These are phyloP conservation scores for Pseudorhiza aurosa DNA, from an alignment of 30 jellyfish, hydroid and myxozoan genomes.

Conservation along the genomic window DNA sequence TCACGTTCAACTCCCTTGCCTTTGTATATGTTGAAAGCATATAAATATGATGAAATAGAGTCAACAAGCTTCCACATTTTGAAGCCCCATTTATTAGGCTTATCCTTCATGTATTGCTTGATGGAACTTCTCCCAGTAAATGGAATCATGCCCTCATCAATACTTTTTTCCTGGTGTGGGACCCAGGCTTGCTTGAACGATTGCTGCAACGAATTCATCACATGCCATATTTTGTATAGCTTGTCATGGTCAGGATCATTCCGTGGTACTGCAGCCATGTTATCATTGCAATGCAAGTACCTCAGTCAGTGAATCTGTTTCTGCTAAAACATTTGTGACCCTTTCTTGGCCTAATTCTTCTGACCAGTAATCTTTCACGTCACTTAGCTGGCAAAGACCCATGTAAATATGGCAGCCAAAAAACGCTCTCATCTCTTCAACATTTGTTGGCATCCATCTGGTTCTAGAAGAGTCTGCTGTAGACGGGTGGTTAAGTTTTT, in stretches of 20 bases:
- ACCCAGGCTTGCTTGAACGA: constrained; percentile 14
- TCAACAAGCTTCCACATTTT: constrained; percentile 22
- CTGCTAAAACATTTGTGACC: constrained; percentile 5
- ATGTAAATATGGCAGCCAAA: constrained; percentile 5
- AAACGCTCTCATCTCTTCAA: constrained; percentile 4
- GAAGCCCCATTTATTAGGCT: no score
- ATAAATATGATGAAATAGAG: background rate
- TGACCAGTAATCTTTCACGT: constrained; percentile 32
- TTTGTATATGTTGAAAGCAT: background rate
- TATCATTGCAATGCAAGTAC: constrained; percentile 19
- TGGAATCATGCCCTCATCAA: constrained; percentile 36
- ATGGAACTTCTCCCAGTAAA: constrained; percentile 31
- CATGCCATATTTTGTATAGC: constrained; percentile 21
- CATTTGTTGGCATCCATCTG: background rate
- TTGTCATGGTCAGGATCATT: constrained; percentile 23
- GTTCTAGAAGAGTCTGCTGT: background rate
- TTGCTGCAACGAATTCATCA: constrained; percentile 30
- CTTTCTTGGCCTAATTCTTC: constrained; percentile 34
- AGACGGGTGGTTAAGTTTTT: no score
- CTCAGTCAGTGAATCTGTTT: background rate
- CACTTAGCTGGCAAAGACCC: constrained; percentile 30
- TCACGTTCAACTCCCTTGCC: background rate
- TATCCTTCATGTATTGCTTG: constrained; percentile 30
- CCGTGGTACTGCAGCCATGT: constrained; percentile 17
- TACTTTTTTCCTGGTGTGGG: constrained; percentile 40